phyloP scores from a whole-genome alignment of 2,113 vertebrate genomes.

The Herpailurus yagouaroundi region DNA sequence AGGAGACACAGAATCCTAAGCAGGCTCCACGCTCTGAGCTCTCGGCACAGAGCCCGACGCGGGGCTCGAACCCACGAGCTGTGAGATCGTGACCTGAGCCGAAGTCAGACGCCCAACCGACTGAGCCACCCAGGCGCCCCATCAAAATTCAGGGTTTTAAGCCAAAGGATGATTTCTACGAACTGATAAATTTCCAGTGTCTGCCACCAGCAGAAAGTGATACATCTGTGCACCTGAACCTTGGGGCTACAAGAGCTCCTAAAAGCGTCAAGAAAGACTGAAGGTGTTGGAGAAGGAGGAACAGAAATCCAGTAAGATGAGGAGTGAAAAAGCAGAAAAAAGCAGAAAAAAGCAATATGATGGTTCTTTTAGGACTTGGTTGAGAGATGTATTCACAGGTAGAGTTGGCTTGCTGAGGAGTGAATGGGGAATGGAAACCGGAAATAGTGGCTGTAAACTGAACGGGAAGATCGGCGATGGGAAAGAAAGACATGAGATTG shows the following conservation, averaged over 20 bases:
- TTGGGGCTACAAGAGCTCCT: neutral
- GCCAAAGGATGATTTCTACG: neutral
- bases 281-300: neutral
- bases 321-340: neutral
- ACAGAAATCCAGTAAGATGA: neutral
- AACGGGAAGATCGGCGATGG: neutral
- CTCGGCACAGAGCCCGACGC: too few species aligned
- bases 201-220: neutral
- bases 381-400: neutral
- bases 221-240: too few species aligned
- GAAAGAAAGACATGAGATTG: neutral
- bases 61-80: too few species aligned
- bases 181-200: neutral
- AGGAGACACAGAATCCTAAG: too few species aligned
- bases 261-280: neutral
- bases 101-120: too few species aligned
- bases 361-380: neutral
- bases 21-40: too few species aligned
- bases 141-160: neutral
- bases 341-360: neutral
- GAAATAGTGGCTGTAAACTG: neutral
- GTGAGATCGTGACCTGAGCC: too few species aligned
- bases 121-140: too few species aligned
- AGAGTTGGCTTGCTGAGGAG: accelerated
- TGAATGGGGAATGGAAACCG: neutral